Percentiles rank a stretch among this genome's conserved stretches.
Evolutionary conservation across 2,888 invertebrate species (phyloP).

Genomic region (Blera fallax): DNA sequence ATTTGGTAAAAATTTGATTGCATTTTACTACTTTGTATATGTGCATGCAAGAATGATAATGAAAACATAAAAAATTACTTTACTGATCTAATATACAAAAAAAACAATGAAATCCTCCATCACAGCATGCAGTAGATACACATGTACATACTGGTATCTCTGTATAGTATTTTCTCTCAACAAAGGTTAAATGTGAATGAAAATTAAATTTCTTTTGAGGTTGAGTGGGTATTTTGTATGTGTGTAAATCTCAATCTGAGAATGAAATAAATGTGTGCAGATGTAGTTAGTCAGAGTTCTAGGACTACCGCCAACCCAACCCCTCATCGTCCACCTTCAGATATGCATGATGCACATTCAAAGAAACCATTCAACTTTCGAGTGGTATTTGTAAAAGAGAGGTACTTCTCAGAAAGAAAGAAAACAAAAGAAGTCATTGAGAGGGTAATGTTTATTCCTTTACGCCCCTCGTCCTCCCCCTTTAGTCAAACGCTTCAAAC

Average conservation of each 20-base stretch:
- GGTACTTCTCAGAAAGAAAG: constrained; percentile 62
- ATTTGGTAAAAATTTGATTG: too few relatives aligned
- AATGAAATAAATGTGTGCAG: constrained; percentile 3
- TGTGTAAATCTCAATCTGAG: constrained; percentile 10
- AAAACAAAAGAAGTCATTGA: constrained; percentile 72
- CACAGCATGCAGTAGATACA: neutral
- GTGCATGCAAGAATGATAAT: neutral
- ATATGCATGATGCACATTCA: constrained; percentile 63
- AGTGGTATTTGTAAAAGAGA: constrained; percentile 67
- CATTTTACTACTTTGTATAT: neutral
- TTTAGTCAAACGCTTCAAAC: constrained; percentile 49
- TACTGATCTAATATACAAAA: neutral
- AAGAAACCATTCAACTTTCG: constrained; percentile 63
- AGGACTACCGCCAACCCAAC: neutral
- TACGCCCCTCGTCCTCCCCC: constrained; percentile 31
- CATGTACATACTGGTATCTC: neutral
- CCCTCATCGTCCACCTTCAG: neutral
- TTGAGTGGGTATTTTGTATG: constrained; percentile 58
- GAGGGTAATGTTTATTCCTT: constrained; percentile 71
- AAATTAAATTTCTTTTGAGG: constrained; percentile 51
- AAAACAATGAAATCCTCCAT: too few relatives aligned
- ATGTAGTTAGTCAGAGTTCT: neutral
- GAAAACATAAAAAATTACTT: neutral
- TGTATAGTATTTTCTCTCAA: neutral
- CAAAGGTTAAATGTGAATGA: constrained; percentile 39